Evolutionary conservation across 2,797 vertebrate species (phyloP).

Genomic region (Anas bahamensis): DNA sequence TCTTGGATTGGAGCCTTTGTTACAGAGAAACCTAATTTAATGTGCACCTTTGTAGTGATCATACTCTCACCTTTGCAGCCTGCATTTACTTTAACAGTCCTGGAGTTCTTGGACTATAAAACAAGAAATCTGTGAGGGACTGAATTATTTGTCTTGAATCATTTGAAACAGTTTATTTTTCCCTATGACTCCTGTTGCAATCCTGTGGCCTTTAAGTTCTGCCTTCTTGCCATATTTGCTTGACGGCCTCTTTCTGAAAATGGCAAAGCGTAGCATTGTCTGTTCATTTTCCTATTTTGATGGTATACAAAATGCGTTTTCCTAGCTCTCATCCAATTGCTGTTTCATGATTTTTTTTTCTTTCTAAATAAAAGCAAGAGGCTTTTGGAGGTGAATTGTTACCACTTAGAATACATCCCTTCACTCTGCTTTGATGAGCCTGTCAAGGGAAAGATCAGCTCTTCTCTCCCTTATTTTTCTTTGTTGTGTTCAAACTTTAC

Average conservation of each 20-base stretch:
- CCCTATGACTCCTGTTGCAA: constrained; percentile 29
- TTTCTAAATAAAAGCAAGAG: constrained; percentile 59
- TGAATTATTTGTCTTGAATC: constrained; percentile 21
- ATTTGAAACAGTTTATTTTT: constrained; percentile 45
- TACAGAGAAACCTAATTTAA: neutral
- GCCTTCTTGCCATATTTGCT: constrained; percentile 53
- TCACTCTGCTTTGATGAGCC: constrained; percentile 68
- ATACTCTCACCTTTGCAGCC: neutral
- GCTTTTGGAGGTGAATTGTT: constrained; percentile 58
- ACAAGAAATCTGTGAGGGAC: neutral
- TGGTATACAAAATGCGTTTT: constrained; percentile 57
- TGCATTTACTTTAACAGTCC: neutral
- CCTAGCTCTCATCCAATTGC: constrained; percentile 62
- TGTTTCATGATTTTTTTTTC: constrained; percentile 56
- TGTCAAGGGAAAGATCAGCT: constrained; percentile 41
- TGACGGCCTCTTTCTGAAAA: constrained; percentile 53
- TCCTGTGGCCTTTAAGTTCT: constrained; percentile 29
- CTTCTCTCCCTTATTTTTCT: constrained; percentile 70
- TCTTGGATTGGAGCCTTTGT: neutral
- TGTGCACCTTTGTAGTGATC: neutral
- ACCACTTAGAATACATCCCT: constrained; percentile 69
- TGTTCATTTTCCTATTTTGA: constrained; percentile 67
- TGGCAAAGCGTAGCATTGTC: constrained; percentile 43
- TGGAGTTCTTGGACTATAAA: constrained; percentile 2
- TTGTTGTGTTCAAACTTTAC: constrained; percentile 64